Evolutionary conservation across 2,113 vertebrate species (phyloP), one percentile per base, ranked within the genome.

Genomic region (Sminthopsis crassicaudata): DNA sequence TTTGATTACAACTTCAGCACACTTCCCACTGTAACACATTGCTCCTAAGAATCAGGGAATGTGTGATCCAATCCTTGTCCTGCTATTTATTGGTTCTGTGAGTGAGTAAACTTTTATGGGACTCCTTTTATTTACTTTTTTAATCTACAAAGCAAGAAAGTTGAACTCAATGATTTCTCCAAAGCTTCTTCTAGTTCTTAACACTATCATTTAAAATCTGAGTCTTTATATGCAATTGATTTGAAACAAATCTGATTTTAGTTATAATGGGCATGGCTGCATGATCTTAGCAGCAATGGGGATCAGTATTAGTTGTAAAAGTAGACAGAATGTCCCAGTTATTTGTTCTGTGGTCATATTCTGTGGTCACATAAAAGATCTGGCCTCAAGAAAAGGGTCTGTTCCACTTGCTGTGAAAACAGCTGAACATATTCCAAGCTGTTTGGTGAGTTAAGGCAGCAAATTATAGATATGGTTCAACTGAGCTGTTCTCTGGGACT

Each of bases 391-490:
- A 46, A 95, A 96, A 89, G 94, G 60, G 93, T 89, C 57, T 90
- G 42, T 92, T 23, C 89, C 53, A 92, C 92, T 96, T 94, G 46
- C 96, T 95, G 93, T 96, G 91, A 53, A 97, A 92, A 95, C 76
- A 94, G 24, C 94, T 96, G 94, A 94, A n/a, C 46, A 54, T 94
- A 46, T 97, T 96, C 95, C 96, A 97, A 94, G 30, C 11, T 55
- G n/a, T 96, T 96, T 96, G 92, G 92, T 96, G 94, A 97, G 90
- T 90, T 95, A 91, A 94, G 94, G 95, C 25, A 95, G 96, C 92
- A 96, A 96, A 97, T 96, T 67, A 93, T 93, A 96, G 96, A 89
- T 94, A 52, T 30, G 92, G 53, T 93, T 97, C 92, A 93, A 76
- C 95, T 97, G 95, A 94, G 93, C 51, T 96, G 89, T 97, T 97